Base-by-base conservation (phyloP, 2,888 invertebrate species). In the Mongoloraphidia duomilia region DNA sequence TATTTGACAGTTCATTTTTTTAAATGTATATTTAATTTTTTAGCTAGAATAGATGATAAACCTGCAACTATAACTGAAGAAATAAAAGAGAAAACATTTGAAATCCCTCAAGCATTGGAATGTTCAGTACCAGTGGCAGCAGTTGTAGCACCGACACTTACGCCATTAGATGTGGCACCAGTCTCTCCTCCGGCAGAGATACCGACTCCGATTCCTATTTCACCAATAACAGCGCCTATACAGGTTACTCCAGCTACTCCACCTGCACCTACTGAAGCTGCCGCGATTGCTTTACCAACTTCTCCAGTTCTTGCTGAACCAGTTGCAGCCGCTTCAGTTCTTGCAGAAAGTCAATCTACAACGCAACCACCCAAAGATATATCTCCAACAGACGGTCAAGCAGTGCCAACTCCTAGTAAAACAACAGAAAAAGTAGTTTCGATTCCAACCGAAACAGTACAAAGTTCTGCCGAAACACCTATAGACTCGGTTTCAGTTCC, bases 321-420 rank as follows among this genome's bases (percentile, higher is more conserved):
- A 45, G 14, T 33, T 8, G 50, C 56, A 9, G 53, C 54, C 46
- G 52, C 54, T 48, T 44, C 51, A 37, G 53, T 49, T 47, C 35
- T 54, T 13, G 64, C 65, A 26, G 26, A 0, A 62, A 65, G 65
- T 60, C 49, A 10, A n/a, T 49, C 34, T 10, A 49, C 52, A 36
- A 48, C 48, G 9, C 42, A 47, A 42, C 41, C 40, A 44, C 8
- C 10, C 44, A 26, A 26, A 26, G 26, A 26, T 5, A 26, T 26
- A 26, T 26, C 26, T 6, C 26, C 26, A 26, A 26, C 6, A 26
- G 26, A 3, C 6, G 26, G 26, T 6, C 26, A 26, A 26, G 26
- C 6, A 26, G 26, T 26, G 5, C 26, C 26, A 26, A 26, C 26
- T 26, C 26, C 26, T 6, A 26, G 26, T 26, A 26, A 26, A 26